phyloP scores from a whole-genome alignment of 1,140 invertebrate genomes.

The Physella acuta region DNA sequence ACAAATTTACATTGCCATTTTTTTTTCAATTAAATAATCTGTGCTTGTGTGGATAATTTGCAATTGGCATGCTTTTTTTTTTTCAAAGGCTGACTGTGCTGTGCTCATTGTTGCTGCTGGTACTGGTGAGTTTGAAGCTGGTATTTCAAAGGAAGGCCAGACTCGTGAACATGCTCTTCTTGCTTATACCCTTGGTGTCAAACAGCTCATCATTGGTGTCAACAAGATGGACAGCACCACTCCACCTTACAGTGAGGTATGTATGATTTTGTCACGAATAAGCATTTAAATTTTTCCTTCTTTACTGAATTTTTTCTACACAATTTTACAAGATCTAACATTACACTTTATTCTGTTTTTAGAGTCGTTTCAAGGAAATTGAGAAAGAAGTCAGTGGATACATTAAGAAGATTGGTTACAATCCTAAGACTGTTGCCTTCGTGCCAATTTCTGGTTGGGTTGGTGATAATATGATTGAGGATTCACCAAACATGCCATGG shows the following conservation, averaged over 20 bases:
- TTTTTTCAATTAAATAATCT: too few relatives aligned
- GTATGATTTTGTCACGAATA: too few relatives aligned
- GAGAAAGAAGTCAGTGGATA: conserved; percentile 93
- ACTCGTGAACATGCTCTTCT: conserved; percentile 97
- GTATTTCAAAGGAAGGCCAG: conserved; percentile 98
- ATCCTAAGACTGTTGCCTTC: conserved; percentile 92
- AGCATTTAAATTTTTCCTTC: too few relatives aligned
- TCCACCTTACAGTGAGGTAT: conserved; percentile 86
- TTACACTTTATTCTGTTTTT: too few relatives aligned
- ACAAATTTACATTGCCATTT: too few relatives aligned
- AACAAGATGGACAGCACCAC: conserved; percentile 99
- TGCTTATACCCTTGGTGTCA: conserved; percentile 96
- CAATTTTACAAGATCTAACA: too few relatives aligned
- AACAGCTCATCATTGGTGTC: conserved; percentile 96
- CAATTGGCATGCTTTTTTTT: too few relatives aligned
- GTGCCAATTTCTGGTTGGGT: conserved; percentile 99
- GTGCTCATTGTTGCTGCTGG: conserved; percentile 96
- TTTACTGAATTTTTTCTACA: too few relatives aligned
- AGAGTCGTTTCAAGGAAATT: conserved; percentile 97
- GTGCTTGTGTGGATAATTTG: too few relatives aligned
- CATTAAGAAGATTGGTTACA: conserved; percentile 96
- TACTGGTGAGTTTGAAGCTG: conserved; percentile 97
- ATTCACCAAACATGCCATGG: conserved; percentile 90
- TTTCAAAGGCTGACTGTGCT: conserved; percentile 87
- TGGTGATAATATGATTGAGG: conserved; percentile 96